Conservation (phyloP, 92 coral and sea anemone species). For the Palythoa heliodiscus region DNA sequence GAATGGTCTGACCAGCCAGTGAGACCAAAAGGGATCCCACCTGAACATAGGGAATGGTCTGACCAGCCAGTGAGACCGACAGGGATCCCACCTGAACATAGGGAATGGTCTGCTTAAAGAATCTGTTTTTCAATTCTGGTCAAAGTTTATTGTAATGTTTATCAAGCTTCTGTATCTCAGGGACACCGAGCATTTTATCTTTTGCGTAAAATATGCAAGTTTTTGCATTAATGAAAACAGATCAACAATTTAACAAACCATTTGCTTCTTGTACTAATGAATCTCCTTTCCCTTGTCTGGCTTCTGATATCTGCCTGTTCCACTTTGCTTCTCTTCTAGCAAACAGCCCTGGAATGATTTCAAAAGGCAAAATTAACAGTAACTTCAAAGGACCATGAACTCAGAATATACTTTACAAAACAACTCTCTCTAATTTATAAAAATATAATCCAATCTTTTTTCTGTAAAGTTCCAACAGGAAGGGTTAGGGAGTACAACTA, state of each 20-base stretch:
- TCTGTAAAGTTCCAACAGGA: neutral
- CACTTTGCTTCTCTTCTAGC: slow-evolving; percentile 68
- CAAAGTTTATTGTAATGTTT: too few relatives aligned
- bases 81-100: too few relatives aligned
- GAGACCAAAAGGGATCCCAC: too few relatives aligned
- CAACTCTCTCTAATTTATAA: neutral
- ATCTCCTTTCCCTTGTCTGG: slow-evolving; percentile 3
- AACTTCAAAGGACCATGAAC: neutral
- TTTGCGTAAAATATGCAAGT: too few relatives aligned
- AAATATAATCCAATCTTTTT: neutral
- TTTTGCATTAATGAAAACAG: neutral
- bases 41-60: too few relatives aligned
- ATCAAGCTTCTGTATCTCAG: too few relatives aligned
- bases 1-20: too few relatives aligned
- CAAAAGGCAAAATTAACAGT: neutral
- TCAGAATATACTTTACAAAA: neutral
- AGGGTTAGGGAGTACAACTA: neutral
- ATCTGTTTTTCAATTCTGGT: too few relatives aligned
- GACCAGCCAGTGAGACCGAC: too few relatives aligned
- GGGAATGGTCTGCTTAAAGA: too few relatives aligned
- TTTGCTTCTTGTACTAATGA: neutral
- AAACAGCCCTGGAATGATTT: slow-evolving; percentile 55
- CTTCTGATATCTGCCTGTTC: slow-evolving; percentile 60
- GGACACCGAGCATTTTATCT: too few relatives aligned
- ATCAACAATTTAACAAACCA: slow-evolving; percentile 30